Base-by-base conservation (phyloP, 2,113 vertebrate genomes). In the Hipposideros armiger region DNA sequence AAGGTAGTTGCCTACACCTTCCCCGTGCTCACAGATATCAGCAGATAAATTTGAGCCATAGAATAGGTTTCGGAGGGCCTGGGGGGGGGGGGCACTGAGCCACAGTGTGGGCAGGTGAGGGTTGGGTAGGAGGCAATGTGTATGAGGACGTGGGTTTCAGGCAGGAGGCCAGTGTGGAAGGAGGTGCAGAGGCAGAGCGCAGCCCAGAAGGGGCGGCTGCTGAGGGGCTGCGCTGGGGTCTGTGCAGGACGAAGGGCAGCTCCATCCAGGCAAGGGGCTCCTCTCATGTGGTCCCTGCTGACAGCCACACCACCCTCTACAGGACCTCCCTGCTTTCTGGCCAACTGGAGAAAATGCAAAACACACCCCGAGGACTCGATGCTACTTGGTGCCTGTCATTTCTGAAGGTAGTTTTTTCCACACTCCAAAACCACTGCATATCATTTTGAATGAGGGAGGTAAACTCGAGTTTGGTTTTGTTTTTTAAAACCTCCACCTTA, bases 401-500 rank as follows among this genome's bases (percentile, higher is more conserved):
- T 40, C 70, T 36, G 30, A 92, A 87, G 60, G 72, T 14, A 40
- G 7, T 9, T 30, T n/a, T 85, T 4, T 54, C 30, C 24, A 58
- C 1, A 11, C 47, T 36, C 47, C 52, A 0, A 73, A 83, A 58
- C 62, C 30, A 78, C 26, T 7, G 56, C 24, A 20, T 30, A 42
- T 72, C 45, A 30, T 90, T 80, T 1, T 54, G 66, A 88, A 36
- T 40, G 24, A n/a, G 15, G 36, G 54, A 67, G n/a, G 13, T 42
- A 60, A 87, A 26, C 36, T 32, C 36, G 5, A 56, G 80, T 22
- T 22, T 14, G 62, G 20, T 87, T 96, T 72, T 14, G 10, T 76
- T 87, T 70, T 74, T 7, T 4, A 60, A 60, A 87, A 86, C 26
- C 8, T 36, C 62, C 83, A 32, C 52, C 99, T 99, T 98, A 99